Evolutionary conservation across 2,113 vertebrate genomes (phyloP).

Genomic region (Taurulus bubalis): DNA sequence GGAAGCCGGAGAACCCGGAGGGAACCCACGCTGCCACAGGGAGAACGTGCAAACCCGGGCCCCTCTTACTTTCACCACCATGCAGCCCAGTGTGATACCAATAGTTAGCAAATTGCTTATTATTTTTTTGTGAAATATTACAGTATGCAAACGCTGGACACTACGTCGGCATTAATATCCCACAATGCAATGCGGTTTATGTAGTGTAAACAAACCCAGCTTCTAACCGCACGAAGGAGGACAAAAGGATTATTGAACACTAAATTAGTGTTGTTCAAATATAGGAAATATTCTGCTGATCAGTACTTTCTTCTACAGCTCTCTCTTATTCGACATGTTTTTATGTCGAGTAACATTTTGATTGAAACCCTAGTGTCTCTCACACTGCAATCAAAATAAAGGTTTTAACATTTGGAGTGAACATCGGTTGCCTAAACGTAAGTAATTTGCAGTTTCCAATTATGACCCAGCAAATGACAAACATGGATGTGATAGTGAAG

Average conservation of each 20-base stretch:
- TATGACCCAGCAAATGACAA: slow-evolving; percentile 8
- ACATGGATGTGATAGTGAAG: neutral
- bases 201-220: neutral
- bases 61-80: too few species aligned
- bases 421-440: neutral
- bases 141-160: neutral
- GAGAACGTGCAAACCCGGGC: too few species aligned
- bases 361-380: slow-evolving; percentile 10
- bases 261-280: neutral
- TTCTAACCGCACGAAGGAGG: slow-evolving; percentile 6
- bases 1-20: too few species aligned
- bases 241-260: neutral
- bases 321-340: too few species aligned
- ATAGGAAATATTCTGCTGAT: neutral
- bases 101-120: neutral
- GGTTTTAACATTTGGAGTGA: slow-evolving; percentile 3
- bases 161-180: neutral
- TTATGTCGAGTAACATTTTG: neutral
- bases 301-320: neutral
- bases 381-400: slow-evolving; percentile 2
- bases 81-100: too few species aligned
- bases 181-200: neutral
- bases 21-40: too few species aligned
- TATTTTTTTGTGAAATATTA: neutral
- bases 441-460: neutral